Conservation (phyloP, 2,888 invertebrate species). For the Chalcis sispes region DNA sequence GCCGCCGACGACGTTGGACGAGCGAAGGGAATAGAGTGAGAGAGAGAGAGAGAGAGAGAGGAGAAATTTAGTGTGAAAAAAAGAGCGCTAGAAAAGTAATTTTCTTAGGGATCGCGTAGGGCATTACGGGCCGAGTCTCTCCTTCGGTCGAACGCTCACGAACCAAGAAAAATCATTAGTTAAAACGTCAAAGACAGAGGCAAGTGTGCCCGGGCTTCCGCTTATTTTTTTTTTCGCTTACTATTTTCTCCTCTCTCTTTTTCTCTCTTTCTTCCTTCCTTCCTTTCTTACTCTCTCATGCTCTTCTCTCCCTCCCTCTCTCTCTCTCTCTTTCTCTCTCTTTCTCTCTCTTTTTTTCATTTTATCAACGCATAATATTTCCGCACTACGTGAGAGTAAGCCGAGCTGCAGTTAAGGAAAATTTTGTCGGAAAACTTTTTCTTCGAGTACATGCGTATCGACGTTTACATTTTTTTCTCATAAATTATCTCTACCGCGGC, state of each 20-base stretch:
- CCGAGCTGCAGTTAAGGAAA: no score
- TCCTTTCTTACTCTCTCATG: not conserved
- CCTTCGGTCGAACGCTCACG: slow-evolving; percentile 3
- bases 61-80: slow-evolving; percentile 41
- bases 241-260: slow-evolving; percentile 18
- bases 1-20: no score
- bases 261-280: not conserved
- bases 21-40: no score
- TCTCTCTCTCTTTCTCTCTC: not conserved
- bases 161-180: slow-evolving; percentile 64
- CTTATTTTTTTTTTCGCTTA: slow-evolving; percentile 22
- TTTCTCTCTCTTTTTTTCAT: no score
- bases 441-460: no score
- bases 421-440: no score
- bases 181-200: slow-evolving; percentile 65
- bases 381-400: no score
- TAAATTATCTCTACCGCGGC: no score
- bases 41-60: no score
- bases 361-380: no score
- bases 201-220: slow-evolving; percentile 46
- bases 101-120: slow-evolving; percentile 53
- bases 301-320: not conserved
- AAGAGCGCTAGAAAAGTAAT: slow-evolving; percentile 45
- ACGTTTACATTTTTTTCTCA: no score
- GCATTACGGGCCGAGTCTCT: not conserved